These are phyloP conservation scores for Micromys minutus DNA, from an alignment of 2,113 vertebrate species.

Conservation along the genomic window DNA sequence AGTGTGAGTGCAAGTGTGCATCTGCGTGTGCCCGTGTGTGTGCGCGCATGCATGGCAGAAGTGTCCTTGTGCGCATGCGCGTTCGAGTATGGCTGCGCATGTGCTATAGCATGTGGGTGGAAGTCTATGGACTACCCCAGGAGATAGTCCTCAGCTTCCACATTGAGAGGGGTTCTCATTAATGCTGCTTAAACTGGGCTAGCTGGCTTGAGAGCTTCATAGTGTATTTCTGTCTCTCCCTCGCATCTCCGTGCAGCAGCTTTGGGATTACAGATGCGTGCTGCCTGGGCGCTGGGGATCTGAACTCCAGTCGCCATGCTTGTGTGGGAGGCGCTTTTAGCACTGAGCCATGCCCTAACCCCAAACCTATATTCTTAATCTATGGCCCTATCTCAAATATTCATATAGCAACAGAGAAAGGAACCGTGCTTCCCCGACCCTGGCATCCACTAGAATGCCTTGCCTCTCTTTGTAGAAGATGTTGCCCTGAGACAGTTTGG, in stretches of 20 bases:
- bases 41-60: too few relatives aligned
- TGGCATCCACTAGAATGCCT: background rate
- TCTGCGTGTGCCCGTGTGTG: background rate
- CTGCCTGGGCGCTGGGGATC: background rate
- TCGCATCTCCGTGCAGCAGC: background rate
- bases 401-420: background rate
- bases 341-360: background rate
- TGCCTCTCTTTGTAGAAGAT: background rate
- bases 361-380: background rate
- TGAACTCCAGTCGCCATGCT: background rate
- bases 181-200: background rate
- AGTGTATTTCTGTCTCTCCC: background rate
- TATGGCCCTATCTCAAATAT: background rate
- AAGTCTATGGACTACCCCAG: background rate
- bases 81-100: background rate
- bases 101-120: background rate
- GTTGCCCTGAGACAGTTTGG: background rate
- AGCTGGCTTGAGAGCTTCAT: background rate
- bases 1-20: too few relatives aligned
- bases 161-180: background rate
- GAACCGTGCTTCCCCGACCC: rapidly evolving
- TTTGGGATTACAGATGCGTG: background rate
- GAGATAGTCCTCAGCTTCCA: background rate
- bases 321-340: too few relatives aligned
- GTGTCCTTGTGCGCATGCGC: too few relatives aligned